Evolutionary conservation across 1,140 invertebrate genomes (phyloP).

Genomic region (Rhopalosiphum padi): DNA sequence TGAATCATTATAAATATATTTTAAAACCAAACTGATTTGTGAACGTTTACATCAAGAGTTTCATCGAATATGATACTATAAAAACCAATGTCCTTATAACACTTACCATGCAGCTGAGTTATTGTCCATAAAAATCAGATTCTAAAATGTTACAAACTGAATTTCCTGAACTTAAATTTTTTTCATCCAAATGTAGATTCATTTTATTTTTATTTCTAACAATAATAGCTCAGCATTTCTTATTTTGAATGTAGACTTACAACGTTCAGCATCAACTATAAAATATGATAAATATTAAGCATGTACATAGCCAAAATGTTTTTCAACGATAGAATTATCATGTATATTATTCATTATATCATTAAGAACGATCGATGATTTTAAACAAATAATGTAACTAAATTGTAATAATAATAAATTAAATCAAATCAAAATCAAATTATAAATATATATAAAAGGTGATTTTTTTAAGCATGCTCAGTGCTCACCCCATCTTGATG

Average conservation of each 20-base stretch:
- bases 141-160: background rate
- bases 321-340: no score
- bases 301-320: no score
- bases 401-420: background rate
- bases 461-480: no score
- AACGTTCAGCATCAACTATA: background rate
- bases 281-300: background rate
- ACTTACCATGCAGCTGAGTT: conserved; percentile 14
- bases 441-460: no score
- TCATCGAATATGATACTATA: conserved; percentile 23
- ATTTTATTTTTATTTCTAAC: background rate
- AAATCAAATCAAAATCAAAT: background rate
- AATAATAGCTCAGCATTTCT: background rate
- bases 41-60: conserved; percentile 6
- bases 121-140: background rate
- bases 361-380: no score
- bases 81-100: background rate
- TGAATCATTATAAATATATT: conserved; percentile 19
- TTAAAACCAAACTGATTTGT: conserved; percentile 27
- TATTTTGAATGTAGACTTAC: conserved; percentile 29
- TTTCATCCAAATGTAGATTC: background rate
- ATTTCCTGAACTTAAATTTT: background rate
- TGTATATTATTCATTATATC: no score
- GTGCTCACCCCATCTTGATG: no score
- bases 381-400: no score